Base-by-base conservation (phyloP, 2,113 vertebrate genomes). In the Arvicanthis niloticus region DNA sequence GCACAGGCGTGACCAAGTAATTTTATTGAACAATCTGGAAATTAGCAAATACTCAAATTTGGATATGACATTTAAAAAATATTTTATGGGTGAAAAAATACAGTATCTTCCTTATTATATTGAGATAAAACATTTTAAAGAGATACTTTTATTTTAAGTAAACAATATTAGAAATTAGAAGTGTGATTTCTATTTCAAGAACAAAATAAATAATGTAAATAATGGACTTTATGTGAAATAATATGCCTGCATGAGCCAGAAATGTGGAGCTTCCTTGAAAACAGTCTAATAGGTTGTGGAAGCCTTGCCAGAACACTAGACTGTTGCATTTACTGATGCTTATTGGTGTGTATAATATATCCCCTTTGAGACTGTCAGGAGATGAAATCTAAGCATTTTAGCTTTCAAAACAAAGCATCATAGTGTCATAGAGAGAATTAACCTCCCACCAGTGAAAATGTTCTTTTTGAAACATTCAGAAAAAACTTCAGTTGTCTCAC, bases 331-430 rank as follows among this genome's bases (percentile, higher is more conserved):
- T 92, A 80, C 4, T 53, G 4, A 78, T 91, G 31, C 13, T 91
- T 62, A 88, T 68, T 93, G 86, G 92, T 84, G 24, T 40, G 5
- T 11, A 42, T 80, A 29, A 60, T 48, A n/a, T 75, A 53, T 76
- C 42, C 65, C 26, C 48, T 67, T 93, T 53, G 29, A 88, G 19
- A 90, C 24, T 21, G 73, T 78, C 45, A 93, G 48, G 56, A 81
- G 87, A 62, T 75, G 16, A 94, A 95, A 97, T 87, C 37, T 80
- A 53, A 91, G 37, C 68, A 58, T 72, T 94, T 73, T 95, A 40
- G 7, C 26, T 93, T 78, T 82, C 21, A 68, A 2, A 70, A 17
- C 17, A 78, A 9, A 88, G 12, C 17, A 13, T 76, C n/a, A 65
- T 80, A 58, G 26, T 53, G 48, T 70, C 62, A 76, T 76, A 76